A percentile compares a stretch with the other conserved stretches of the same genome.
These are phyloP conservation scores for Lissocephala sabroskyi DNA, from an alignment of 2,888 invertebrate genomes.

Conservation along the genomic window DNA sequence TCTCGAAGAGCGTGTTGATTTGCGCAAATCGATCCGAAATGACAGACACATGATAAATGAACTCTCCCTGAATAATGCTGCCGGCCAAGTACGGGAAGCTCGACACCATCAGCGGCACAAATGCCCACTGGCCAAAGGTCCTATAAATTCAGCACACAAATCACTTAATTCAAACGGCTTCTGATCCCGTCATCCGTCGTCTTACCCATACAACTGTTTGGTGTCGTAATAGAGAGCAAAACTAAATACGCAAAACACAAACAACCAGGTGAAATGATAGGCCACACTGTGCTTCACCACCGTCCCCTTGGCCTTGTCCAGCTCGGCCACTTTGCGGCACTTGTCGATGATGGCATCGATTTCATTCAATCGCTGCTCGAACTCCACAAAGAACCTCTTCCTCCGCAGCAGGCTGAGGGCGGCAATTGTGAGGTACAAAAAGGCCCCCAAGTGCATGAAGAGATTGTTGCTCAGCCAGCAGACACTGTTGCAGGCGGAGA, in stretches of 20 bases:
- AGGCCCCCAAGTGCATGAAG: slow-evolving; percentile 63
- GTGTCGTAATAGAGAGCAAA: slow-evolving; percentile 53
- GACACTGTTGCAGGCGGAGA: slow-evolving; percentile 55
- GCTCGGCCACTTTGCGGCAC: slow-evolving; percentile 50
- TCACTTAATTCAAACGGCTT: neutral
- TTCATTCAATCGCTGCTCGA: slow-evolving; percentile 49
- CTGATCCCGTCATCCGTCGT: neutral
- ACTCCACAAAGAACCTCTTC: slow-evolving; percentile 63
- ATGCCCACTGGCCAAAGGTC: slow-evolving; percentile 47
- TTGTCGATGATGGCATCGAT: slow-evolving; percentile 57
- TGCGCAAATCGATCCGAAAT: slow-evolving; percentile 67
- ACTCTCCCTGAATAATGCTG: slow-evolving; percentile 68
- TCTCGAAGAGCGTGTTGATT: slow-evolving; percentile 65
- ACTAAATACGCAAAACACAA: slow-evolving; percentile 44
- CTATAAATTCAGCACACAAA: slow-evolving; percentile 18
- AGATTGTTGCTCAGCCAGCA: slow-evolving; percentile 61
- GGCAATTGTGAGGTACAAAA: slow-evolving; percentile 55
- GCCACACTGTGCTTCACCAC: slow-evolving; percentile 39
- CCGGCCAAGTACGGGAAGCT: slow-evolving; percentile 67
- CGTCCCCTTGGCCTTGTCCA: slow-evolving; percentile 31
- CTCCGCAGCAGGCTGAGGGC: slow-evolving; percentile 58
- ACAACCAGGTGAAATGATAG: slow-evolving; percentile 53
- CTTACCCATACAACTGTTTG: slow-evolving; percentile 46
- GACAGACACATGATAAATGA: slow-evolving; percentile 66
- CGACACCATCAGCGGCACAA: slow-evolving; percentile 56